phyloP scores from a whole-genome alignment of 2,888 invertebrate genomes.

The Phortica magna region DNA sequence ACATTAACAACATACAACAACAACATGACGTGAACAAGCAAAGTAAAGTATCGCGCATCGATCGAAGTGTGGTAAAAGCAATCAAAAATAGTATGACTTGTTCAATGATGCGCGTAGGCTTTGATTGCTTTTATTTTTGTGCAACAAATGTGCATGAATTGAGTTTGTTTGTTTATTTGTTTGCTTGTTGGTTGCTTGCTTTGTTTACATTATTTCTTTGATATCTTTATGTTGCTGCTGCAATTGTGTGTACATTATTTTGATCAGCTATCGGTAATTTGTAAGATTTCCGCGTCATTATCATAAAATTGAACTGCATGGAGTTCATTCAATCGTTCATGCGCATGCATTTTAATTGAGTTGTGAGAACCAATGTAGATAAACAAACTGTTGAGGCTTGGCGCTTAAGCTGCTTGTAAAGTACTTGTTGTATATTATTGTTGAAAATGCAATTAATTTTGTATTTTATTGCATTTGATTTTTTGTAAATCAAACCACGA shows the following conservation, averaged over 20 bases:
- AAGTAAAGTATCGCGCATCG: conserved; percentile 2
- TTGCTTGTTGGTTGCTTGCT: conserved; percentile 1
- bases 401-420: no score
- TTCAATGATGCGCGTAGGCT: conserved; percentile 41
- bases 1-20: not conserved
- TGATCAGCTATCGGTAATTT: conserved; percentile 24
- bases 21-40: not conserved
- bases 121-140: not conserved
- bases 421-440: no score
- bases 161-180: not conserved
- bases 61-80: conserved; percentile 28
- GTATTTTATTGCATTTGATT: no score
- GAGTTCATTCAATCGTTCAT: not conserved
- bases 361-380: no score
- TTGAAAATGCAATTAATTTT: no score
- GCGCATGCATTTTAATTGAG: no score
- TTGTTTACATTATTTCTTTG: not conserved
- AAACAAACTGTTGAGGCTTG: no score
- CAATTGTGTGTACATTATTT: conserved; percentile 1
- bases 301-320: not conserved
- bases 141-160: not conserved
- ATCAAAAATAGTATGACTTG: conserved; percentile 40
- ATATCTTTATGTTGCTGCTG: not conserved
- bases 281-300: not conserved
- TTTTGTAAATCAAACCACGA: no score